Evolutionary conservation across 37 sponge, comb jelly and placozoan species (phyloP), one percentile per base, ranked within the genome.

Genomic region (Ianthella basta): DNA sequence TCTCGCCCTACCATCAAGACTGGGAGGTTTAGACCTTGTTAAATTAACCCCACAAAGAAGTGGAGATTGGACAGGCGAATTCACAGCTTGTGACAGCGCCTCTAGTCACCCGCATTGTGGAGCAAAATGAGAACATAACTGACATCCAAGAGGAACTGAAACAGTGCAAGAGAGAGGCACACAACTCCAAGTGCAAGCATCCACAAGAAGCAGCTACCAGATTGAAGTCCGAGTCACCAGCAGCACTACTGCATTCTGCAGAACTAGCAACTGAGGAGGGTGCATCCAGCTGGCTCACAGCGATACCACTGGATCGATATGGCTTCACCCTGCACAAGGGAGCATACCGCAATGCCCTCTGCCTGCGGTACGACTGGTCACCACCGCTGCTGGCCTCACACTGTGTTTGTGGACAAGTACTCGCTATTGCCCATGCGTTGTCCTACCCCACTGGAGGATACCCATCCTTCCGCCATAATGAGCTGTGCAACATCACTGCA

Each of bases 21-120:
- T 61, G 24, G 64, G 64, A 61, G 64, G 64, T 12, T 61, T 61
- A 27, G 64, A 12, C 64, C 24, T 61, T 61, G 64, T 61, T n/a
- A n/a, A n/a, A n/a, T n/a, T n/a, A 61, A 61, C 64, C 64, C 64
- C 24, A 61, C 64, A 61, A 61, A 61, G 64, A 61, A 29, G 64
- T 27, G 14, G 64, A 61, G 27, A 61, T 61, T 10, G 64, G 10
- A 61, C 64, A 61, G 64, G 64, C 64, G 29, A 61, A 61, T 27
- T 61, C 64, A 44, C 50, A 44, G 50, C 50, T 10, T 44, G 50
- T 44, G 50, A 44, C 50, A 44, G 50, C 50, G 50, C 50, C 50
- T 8, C 50, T 44, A 44, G 50, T 44, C 50, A 44, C 50, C 50
- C 8, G 50, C 50, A 44, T 61, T 61, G 64, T 61, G 24, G 64